Evolutionary conservation across 1,140 invertebrate species (phyloP).

Genomic region (Drosophila bipectinata): DNA sequence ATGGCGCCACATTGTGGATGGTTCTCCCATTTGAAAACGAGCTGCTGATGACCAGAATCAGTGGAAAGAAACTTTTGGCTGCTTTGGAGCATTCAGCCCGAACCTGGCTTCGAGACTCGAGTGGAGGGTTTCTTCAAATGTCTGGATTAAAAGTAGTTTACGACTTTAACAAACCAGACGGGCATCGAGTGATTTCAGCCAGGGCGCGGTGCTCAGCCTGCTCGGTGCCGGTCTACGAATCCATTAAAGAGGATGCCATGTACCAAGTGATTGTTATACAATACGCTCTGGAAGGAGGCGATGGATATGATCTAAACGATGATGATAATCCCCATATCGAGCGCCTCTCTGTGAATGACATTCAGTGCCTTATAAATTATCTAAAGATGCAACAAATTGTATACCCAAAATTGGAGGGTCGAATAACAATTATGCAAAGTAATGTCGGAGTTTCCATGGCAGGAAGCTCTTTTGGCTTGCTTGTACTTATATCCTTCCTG

Average conservation of each 20-base stretch:
- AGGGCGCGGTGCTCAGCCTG: slow-evolving; percentile 85
- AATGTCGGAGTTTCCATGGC: slow-evolving; percentile 27
- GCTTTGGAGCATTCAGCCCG: slow-evolving; percentile 86
- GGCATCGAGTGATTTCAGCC: slow-evolving; percentile 84
- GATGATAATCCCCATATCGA: slow-evolving; percentile 19
- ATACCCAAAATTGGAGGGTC: slow-evolving; percentile 85
- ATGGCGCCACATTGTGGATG: slow-evolving; percentile 74
- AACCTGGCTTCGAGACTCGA: slow-evolving; percentile 84
- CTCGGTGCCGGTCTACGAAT: slow-evolving; percentile 83
- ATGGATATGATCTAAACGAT: slow-evolving; percentile 54
- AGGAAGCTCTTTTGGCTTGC: background rate
- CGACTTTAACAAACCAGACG: slow-evolving; percentile 84
- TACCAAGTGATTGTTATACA: slow-evolving; percentile 85
- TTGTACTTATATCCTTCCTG: background rate
- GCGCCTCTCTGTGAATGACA: slow-evolving; percentile 44
- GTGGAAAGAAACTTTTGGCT: slow-evolving; percentile 82
- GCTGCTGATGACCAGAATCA: slow-evolving; percentile 84
- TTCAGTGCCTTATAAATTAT: slow-evolving; percentile 48
- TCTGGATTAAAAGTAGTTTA: slow-evolving; percentile 86
- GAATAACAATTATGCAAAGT: slow-evolving; percentile 77
- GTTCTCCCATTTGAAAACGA: slow-evolving; percentile 86
- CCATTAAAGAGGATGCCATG: slow-evolving; percentile 79
- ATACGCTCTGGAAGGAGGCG: slow-evolving; percentile 64
- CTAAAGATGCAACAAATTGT: slow-evolving; percentile 78
- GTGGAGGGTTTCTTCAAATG: slow-evolving; percentile 87